Base-by-base conservation (phyloP, 2,797 vertebrate species). In the Catamblyrhynchus diadema region DNA sequence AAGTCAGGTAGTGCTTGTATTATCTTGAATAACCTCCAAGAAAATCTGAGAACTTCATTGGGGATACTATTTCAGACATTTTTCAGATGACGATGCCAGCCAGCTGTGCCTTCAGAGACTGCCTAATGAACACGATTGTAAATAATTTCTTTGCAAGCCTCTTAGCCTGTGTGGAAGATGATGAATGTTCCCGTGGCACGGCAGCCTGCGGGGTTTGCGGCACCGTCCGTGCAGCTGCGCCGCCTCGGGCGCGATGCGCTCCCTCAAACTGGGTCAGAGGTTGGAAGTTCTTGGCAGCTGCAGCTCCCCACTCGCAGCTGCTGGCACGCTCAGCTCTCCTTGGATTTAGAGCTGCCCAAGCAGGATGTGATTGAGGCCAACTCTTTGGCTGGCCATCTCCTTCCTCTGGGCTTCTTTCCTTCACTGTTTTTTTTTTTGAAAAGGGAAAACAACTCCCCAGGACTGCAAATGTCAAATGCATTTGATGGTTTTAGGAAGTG, bases 341-440 rank as follows among this genome's bases (percentile, higher is more conserved):
- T 90, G 95, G 91, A 79, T 78, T 95, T 80, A 53, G 71, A 86
- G 90, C 90, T 93, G 84, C 94, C 88, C 88, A 66, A 35, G 94
- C 96, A 97, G 96, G 97, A 97, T 97, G 96, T 94, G 86, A 89
- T 86, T 39, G 84, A 73, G 75, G 95, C 96, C 94, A 96, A 60
- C 42, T 94, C 84, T 92, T 92, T 78, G 88, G 62, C 92, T 94
- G 96, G 93, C 94, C 87, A 78, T 94, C 90, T 91, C 88, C 66
- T 94, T 94, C 71, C 92, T 87, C 92, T 95, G 81, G 80, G 92
- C 86, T 96, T 94, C 90, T 96, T 96, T 96, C 90, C 96, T 95
- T 93, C 13, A 2, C 75, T 90, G 59, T 39, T 88, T 83, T 67
- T 83, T 67, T 67, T 67, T 93, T 61, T 39, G 24, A 73, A 91